Percentiles rank a stretch among this genome's conserved stretches.
phyloP scores from a whole-genome alignment of 2,113 vertebrate species.

The Syngnathus floridae region DNA sequence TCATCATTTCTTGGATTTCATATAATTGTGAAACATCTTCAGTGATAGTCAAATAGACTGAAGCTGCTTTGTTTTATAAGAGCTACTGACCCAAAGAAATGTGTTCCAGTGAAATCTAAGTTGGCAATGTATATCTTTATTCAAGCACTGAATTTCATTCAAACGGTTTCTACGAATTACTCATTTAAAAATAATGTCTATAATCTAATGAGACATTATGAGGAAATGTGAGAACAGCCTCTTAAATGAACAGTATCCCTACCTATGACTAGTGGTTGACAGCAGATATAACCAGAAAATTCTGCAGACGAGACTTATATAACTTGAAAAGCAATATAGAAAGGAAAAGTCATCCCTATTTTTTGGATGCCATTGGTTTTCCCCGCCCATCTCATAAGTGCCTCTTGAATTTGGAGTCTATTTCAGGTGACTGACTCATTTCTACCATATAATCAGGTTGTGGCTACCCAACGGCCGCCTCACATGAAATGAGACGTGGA shows the following conservation, averaged over 20 bases:
- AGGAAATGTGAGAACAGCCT: background rate
- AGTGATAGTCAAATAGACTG: background rate
- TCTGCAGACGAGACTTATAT: background rate
- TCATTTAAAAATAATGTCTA: no score
- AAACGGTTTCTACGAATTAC: no score
- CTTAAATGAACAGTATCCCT: background rate
- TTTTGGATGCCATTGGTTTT: constrained; percentile 8
- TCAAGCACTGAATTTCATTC: no score
- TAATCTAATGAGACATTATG: background rate
- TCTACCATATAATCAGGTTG: constrained; percentile 47
- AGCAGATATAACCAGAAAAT: background rate
- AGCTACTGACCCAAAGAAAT: no score
- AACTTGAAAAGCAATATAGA: background rate
- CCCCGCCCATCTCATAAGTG: constrained; percentile 22
- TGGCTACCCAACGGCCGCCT: constrained; percentile 18
- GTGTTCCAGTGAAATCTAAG: background rate
- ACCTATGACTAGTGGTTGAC: background rate
- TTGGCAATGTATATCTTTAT: background rate
- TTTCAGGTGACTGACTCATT: constrained; percentile 61
- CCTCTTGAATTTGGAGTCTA: constrained; percentile 35
- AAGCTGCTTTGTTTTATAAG: no score
- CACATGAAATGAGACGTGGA: constrained; percentile 32
- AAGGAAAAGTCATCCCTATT: constrained; percentile 1
- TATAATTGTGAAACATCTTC: background rate
- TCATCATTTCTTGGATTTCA: background rate